phyloP scores from a whole-genome alignment of 2,888 invertebrate species.

The Oligia fasciuncula region DNA sequence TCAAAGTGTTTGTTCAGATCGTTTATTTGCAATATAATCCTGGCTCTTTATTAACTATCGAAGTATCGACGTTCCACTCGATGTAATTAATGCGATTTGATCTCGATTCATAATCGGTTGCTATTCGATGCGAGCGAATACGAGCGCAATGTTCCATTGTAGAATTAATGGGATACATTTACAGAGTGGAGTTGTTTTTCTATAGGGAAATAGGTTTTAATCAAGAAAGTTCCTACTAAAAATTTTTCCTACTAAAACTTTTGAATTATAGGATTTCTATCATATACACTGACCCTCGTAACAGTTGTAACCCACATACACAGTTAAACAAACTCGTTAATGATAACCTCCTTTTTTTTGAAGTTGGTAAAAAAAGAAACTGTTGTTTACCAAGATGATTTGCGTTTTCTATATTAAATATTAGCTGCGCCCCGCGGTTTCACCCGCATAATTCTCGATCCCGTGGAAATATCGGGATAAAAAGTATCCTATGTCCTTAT shows the following conservation, averaged over 20 bases:
- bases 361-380: not conserved
- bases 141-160: conserved; percentile 38
- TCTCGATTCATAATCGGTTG: conserved; percentile 64
- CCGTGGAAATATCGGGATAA: too few relatives aligned
- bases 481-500: too few relatives aligned
- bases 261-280: too few relatives aligned
- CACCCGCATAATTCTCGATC: too few relatives aligned
- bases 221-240: not conserved
- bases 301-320: not conserved
- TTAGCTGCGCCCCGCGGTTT: too few relatives aligned
- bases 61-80: conserved; percentile 65
- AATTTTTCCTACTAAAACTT: not conserved
- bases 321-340: not conserved
- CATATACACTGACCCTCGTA: not conserved
- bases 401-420: not conserved
- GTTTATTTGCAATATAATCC: conserved; percentile 61
- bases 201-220: not conserved
- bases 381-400: not conserved
- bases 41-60: conserved; percentile 61
- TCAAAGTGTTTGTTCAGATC: conserved; percentile 58
- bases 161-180: conserved; percentile 35
- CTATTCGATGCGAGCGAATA: conserved; percentile 43
- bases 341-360: too few relatives aligned
- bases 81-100: conserved; percentile 68
- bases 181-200: not conserved